Evolutionary conservation across 2,113 vertebrate species (phyloP).

Genomic region (Setophaga petechia): DNA sequence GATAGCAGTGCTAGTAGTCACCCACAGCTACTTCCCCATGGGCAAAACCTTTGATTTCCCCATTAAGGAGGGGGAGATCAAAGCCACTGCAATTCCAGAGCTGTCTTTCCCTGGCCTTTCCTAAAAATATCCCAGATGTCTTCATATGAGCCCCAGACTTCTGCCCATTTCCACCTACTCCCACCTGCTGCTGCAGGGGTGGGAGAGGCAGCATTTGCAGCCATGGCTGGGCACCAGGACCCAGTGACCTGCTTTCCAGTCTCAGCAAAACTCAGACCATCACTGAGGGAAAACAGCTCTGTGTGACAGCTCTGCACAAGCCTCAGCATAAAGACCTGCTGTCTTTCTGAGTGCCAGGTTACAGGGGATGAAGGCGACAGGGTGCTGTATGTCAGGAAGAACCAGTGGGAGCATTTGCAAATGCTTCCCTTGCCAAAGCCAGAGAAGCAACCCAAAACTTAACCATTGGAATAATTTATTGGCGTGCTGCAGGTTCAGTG

Average conservation of each 20-base stretch:
- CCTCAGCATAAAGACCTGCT: background rate
- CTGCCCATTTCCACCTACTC: background rate
- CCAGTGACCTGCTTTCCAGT: background rate
- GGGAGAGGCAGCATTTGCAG: background rate
- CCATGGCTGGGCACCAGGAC: background rate
- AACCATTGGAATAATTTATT: background rate
- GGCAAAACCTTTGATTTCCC: background rate
- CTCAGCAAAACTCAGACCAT: background rate
- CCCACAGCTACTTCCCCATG: fast-evolving
- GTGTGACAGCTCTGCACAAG: background rate
- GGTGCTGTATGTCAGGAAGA: background rate
- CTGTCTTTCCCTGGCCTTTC: background rate
- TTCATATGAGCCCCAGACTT: background rate
- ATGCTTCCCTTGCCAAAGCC: background rate
- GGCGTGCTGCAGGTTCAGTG: fast-evolving
- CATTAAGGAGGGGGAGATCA: background rate
- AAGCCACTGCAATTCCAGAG: background rate
- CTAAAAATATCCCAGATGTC: background rate
- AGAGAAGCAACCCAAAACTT: background rate
- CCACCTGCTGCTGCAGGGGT: background rate
- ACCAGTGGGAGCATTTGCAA: background rate
- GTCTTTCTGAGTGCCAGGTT: background rate
- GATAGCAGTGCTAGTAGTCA: background rate
- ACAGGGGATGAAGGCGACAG: background rate
- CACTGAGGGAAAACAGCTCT: background rate